A percentile compares a stretch with the other conserved stretches of the same genome.
phyloP scores from a whole-genome alignment of 2,113 vertebrate genomes.

The Macroglossus sobrinus region DNA sequence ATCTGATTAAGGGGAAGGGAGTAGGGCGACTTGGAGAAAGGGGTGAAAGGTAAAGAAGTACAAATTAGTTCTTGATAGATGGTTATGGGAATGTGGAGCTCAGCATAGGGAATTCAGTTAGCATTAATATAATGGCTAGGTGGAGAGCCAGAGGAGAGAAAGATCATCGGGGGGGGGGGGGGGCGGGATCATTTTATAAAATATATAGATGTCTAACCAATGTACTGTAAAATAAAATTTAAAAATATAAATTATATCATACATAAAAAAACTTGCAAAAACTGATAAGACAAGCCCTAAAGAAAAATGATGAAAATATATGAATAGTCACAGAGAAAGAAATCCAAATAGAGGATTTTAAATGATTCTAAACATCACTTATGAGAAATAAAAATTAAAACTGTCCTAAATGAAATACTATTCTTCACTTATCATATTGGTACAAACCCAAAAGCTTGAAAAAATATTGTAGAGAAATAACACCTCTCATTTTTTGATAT shows the following conservation, averaged over 20 bases:
- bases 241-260: neutral
- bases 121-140: too few relatives aligned
- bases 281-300: neutral
- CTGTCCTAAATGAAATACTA: neutral
- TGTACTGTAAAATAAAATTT: too few relatives aligned
- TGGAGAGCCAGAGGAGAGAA: too few relatives aligned
- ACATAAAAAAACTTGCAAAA: neutral
- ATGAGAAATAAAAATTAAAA: neutral
- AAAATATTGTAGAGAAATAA: neutral
- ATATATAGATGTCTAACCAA: too few relatives aligned
- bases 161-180: too few relatives aligned
- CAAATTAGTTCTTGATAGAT: too few relatives aligned
- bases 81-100: too few relatives aligned
- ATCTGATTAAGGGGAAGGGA: neutral
- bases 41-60: too few relatives aligned
- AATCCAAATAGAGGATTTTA: neutral
- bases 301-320: neutral
- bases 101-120: too few relatives aligned
- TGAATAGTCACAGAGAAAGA: neutral
- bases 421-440: neutral
- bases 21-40: too few relatives aligned
- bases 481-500: neutral
- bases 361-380: neutral
- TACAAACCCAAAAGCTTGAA: neutral
- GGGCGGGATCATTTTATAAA: too few relatives aligned